Conservation (phyloP, 1,140 invertebrate species). For the Caerostris darwini region DNA sequence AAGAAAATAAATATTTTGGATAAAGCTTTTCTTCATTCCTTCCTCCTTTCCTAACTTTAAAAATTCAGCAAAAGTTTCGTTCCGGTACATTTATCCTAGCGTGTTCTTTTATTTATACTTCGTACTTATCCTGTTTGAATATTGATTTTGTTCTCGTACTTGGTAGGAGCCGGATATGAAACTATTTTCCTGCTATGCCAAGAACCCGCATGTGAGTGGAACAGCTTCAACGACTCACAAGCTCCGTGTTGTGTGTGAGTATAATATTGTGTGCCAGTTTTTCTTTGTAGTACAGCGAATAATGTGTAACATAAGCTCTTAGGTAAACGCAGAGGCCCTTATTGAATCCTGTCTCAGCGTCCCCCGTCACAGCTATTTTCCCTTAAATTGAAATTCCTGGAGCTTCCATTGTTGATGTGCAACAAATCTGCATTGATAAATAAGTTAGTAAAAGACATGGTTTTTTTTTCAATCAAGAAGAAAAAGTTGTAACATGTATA, state of each 20-base stretch:
- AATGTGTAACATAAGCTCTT: neutral
- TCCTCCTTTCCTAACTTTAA: constrained; percentile 21
- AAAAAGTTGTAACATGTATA: no score
- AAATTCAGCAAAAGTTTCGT: constrained; percentile 62
- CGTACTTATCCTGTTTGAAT: constrained; percentile 47
- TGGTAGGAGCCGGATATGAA: constrained; percentile 76
- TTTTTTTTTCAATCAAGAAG: no score
- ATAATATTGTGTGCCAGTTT: neutral
- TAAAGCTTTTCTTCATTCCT: constrained; percentile 48
- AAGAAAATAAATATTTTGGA: constrained; percentile 57
- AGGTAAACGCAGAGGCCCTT: neutral
- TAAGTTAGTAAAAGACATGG: neutral
- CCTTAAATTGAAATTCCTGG: neutral
- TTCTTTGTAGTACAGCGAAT: neutral
- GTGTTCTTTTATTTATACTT: constrained; percentile 71
- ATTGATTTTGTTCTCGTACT: constrained; percentile 65
- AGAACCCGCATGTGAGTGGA: constrained; percentile 88
- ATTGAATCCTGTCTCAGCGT: constrained; percentile 3
- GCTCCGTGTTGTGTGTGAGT: constrained; percentile 73
- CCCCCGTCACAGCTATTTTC: neutral
- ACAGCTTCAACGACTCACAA: constrained; percentile 83
- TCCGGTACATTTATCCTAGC: constrained; percentile 64
- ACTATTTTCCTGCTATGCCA: constrained; percentile 91
- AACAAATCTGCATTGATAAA: no score
- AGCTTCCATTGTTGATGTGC: no score